Conservation (phyloP, 1,140 invertebrate species). For the Zaprionus kolodkinae region DNA sequence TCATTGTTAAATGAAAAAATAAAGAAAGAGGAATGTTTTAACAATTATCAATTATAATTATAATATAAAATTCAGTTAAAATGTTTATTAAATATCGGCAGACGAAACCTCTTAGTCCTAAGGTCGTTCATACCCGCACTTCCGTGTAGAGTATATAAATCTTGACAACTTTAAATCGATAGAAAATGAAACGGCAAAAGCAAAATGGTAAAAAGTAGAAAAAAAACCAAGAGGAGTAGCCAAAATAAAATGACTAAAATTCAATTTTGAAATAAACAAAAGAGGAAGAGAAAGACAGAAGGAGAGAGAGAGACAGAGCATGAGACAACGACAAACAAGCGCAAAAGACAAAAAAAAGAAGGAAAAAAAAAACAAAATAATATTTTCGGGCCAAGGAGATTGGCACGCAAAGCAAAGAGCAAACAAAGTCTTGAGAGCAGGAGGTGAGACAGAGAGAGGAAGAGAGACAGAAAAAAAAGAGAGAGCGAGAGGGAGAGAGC, state of each 20-base stretch:
- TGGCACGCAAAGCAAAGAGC: conserved; percentile 42
- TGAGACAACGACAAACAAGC: conserved; percentile 6
- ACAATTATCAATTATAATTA: too few species aligned
- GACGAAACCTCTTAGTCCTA: too few species aligned
- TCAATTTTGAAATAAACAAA: conserved; percentile 67
- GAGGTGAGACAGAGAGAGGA: conserved; percentile 33
- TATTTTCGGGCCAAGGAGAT: conserved; percentile 10
- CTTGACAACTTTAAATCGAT: conserved; percentile 58
- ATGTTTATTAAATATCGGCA: too few species aligned
- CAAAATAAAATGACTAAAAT: conserved; percentile 59
- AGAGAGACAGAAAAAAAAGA: background rate
- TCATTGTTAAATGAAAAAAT: too few species aligned
- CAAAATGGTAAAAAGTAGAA: conserved; percentile 10
- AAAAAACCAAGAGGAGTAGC: conserved; percentile 17
- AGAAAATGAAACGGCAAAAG: conserved; percentile 49
- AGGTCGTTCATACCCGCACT: too few species aligned
- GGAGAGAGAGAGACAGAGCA: background rate
- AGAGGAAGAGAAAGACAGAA: conserved; percentile 10
- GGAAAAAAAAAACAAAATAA: conserved; percentile 1
- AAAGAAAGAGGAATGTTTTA: too few species aligned
- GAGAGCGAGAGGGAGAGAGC: background rate
- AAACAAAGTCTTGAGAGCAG: conserved; percentile 30
- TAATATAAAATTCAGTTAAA: too few species aligned
- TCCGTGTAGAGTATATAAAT: conserved; percentile 12
- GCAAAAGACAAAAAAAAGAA: background rate